Percentiles rank a stretch among this genome's conserved stretches.
Conservation (phyloP, 2,888 invertebrate species). For the Tetragonula carbonaria region DNA sequence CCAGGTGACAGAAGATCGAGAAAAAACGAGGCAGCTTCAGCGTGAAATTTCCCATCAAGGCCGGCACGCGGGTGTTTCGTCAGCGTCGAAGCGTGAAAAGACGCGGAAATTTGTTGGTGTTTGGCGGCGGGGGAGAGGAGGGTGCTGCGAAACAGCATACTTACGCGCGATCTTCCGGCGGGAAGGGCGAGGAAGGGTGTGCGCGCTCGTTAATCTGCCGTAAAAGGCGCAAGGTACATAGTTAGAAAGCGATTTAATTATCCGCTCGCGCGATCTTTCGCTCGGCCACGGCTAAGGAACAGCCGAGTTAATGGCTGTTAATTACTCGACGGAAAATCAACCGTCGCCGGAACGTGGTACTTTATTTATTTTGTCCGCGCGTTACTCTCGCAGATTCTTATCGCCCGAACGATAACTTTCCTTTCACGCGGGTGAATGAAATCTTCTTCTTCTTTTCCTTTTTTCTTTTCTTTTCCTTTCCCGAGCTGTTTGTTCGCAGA, state of each 20-base stretch:
- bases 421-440: neutral
- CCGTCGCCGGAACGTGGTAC: neutral
- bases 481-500: neutral
- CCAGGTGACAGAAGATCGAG: neutral
- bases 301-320: conserved; percentile 50
- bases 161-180: conserved; percentile 53
- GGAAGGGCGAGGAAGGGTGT: neutral
- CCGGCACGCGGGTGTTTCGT: neutral
- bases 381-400: neutral
- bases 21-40: neutral
- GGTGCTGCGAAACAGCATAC: conserved; percentile 37
- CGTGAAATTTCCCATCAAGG: conserved; percentile 6
- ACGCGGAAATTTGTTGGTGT: conserved; percentile 32
- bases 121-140: neutral
- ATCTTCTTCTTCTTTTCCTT: neutral
- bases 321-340: conserved; percentile 50
- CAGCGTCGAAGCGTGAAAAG: conserved; percentile 26
- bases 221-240: conserved; percentile 66
- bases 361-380: conserved; percentile 1
- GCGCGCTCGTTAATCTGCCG: conserved; percentile 59
- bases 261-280: conserved; percentile 56
- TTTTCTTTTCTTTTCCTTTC: no score
- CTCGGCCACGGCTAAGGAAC: conserved; percentile 27
- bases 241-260: conserved; percentile 70
- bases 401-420: neutral